A percentile compares a stretch with the other conserved stretches of the same genome.
Evolutionary conservation across 2,888 invertebrate species (phyloP).

Genomic region (Embidobia sp.): DNA sequence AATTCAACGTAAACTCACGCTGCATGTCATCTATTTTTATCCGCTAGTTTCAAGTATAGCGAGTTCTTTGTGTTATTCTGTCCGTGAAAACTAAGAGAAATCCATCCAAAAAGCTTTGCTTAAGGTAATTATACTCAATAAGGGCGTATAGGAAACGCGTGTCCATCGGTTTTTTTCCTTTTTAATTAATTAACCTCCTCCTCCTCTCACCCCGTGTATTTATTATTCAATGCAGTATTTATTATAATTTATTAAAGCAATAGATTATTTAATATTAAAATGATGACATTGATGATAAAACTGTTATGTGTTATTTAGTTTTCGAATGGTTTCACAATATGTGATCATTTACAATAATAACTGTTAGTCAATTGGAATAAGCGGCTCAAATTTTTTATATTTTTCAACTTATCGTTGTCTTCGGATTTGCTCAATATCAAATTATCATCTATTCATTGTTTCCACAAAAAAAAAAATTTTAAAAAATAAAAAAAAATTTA

Average conservation of each 20-base stretch:
- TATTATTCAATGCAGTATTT: too few relatives aligned
- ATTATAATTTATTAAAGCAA: too few relatives aligned
- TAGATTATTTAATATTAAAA: too few relatives aligned
- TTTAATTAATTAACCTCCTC: too few relatives aligned
- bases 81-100: conserved; percentile 73
- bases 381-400: conserved; percentile 42
- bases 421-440: conserved; percentile 52
- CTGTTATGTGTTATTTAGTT: not conserved
- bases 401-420: conserved; percentile 21
- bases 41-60: conserved; percentile 7
- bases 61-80: conserved; percentile 70
- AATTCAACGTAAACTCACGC: conserved; percentile 23
- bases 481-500: not conserved
- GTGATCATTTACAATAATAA: conserved; percentile 25
- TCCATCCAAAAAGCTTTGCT: conserved; percentile 80
- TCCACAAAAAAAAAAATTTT: too few relatives aligned
- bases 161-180: conserved; percentile 72
- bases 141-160: conserved; percentile 74
- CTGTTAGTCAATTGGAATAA: conserved; percentile 40
- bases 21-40: conserved; percentile 21
- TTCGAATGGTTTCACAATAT: not conserved
- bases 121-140: conserved; percentile 80
- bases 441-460: not conserved
- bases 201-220: too few relatives aligned
- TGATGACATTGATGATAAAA: not conserved